phyloP scores from a whole-genome alignment of 2,113 vertebrate genomes.

The Phaethon lepturus region DNA sequence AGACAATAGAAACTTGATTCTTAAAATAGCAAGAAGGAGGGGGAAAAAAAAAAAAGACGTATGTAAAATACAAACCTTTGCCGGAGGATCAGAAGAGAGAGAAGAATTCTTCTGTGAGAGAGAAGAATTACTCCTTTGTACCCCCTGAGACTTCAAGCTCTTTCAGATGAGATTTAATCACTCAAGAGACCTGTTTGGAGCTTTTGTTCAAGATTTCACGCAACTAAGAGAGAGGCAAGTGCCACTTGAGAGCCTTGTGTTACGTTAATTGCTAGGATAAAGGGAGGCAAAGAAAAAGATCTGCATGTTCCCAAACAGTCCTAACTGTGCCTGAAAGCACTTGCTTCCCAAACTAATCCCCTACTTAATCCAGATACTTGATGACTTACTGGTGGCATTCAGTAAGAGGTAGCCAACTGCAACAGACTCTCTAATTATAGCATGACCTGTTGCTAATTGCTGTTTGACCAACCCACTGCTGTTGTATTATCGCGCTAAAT shows the following conservation, averaged over 20 bases:
- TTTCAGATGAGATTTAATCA: conserved; percentile 21
- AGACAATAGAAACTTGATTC: background rate
- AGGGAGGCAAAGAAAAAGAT: background rate
- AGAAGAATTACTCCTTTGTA: background rate
- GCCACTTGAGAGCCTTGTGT: background rate
- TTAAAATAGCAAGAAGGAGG: background rate
- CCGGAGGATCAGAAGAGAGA: background rate
- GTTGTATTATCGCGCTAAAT: background rate
- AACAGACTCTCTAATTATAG: conserved; percentile 7
- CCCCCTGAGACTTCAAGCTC: background rate
- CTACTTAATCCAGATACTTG: background rate
- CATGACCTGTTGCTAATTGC: conserved; percentile 40
- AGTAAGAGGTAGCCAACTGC: background rate
- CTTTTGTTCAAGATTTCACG: conserved; percentile 14
- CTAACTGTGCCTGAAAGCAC: background rate
- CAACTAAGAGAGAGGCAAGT: background rate
- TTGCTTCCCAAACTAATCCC: background rate
- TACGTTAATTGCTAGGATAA: background rate
- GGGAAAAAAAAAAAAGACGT: background rate
- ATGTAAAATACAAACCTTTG: background rate
- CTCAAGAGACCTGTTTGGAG: background rate
- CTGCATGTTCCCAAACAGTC: background rate
- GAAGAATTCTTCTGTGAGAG: background rate
- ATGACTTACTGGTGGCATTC: background rate
- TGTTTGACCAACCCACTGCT: conserved; percentile 23